Percentiles rank a stretch among this genome's conserved stretches.
phyloP scores from a whole-genome alignment of 2,113 vertebrate genomes.

The Leiothrix lutea region DNA sequence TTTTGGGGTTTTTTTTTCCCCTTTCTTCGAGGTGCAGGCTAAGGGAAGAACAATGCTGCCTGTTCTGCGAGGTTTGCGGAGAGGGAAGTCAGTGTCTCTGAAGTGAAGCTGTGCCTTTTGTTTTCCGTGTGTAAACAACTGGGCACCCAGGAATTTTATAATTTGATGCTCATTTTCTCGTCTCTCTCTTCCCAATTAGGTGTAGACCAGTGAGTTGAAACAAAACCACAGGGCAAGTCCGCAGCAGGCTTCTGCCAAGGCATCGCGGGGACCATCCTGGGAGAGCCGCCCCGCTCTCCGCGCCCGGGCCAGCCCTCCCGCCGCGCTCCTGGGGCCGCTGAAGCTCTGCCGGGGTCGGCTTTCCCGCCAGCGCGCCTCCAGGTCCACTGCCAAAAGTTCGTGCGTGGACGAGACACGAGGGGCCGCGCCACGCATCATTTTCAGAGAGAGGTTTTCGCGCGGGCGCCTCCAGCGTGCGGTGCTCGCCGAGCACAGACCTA shows the following conservation, averaged over 20 bases:
- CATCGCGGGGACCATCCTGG: not conserved
- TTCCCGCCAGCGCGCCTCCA: not conserved
- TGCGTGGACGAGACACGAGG: not conserved
- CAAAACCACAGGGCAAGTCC: constrained; percentile 9
- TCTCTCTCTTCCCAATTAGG: constrained; percentile 29
- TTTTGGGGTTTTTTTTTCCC: too few species aligned
- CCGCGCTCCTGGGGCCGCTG: not conserved
- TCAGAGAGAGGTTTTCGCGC: not conserved
- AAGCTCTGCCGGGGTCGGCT: not conserved
- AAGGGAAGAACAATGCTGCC: not conserved
- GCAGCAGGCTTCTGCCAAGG: not conserved
- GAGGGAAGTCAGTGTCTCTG: not conserved
- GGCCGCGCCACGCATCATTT: not conserved
- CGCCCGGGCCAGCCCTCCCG: not conserved
- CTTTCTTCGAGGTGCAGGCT: not conserved
- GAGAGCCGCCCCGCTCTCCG: not conserved
- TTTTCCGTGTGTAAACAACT: constrained; percentile 16
- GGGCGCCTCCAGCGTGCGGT: not conserved
- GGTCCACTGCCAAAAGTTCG: not conserved
- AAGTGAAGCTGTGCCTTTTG: not conserved
- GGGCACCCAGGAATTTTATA: constrained; percentile 16
- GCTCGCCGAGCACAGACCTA: not conserved
- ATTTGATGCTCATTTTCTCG: constrained; percentile 20
- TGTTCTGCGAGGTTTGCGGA: not conserved
- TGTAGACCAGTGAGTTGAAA: constrained; percentile 15